phyloP scores from a whole-genome alignment of 2,797 vertebrate species.

The Helicolenus hilgendorfi region DNA sequence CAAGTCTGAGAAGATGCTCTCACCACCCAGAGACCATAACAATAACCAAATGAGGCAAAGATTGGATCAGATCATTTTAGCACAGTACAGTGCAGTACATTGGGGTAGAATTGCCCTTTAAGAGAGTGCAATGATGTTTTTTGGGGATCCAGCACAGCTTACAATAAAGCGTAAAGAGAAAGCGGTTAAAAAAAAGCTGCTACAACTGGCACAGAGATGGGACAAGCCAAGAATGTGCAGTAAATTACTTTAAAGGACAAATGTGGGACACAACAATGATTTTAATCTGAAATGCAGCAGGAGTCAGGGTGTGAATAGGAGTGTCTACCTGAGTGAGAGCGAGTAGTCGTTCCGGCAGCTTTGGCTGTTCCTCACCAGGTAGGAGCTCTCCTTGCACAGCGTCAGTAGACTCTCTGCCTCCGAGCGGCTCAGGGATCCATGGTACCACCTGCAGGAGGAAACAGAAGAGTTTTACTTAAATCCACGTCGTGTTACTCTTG shows the following conservation, averaged over 20 bases:
- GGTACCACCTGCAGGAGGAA: slow-evolving; percentile 94
- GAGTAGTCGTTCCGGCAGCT: slow-evolving; percentile 94
- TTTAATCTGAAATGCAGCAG: neutral
- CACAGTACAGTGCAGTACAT: neutral
- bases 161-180: neutral
- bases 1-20: neutral
- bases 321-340: slow-evolving; percentile 94
- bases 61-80: slow-evolving; percentile 22
- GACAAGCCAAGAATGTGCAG: neutral
- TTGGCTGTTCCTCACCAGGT: slow-evolving; percentile 96
- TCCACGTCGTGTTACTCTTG: neutral
- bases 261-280: neutral
- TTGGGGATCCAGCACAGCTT: neutral
- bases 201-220: too few species aligned
- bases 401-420: slow-evolving; percentile 94
- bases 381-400: slow-evolving; percentile 96
- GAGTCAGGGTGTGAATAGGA: neutral
- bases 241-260: neutral
- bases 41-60: slow-evolving; percentile 5
- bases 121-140: neutral
- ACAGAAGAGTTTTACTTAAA: neutral
- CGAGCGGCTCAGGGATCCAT: slow-evolving; percentile 93
- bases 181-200: too few species aligned
- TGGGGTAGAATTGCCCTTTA: slow-evolving; percentile 23
- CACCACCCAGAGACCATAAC: neutral